Conservation (phyloP, 2,113 vertebrate genomes). For the Macrotis lagotis region DNA sequence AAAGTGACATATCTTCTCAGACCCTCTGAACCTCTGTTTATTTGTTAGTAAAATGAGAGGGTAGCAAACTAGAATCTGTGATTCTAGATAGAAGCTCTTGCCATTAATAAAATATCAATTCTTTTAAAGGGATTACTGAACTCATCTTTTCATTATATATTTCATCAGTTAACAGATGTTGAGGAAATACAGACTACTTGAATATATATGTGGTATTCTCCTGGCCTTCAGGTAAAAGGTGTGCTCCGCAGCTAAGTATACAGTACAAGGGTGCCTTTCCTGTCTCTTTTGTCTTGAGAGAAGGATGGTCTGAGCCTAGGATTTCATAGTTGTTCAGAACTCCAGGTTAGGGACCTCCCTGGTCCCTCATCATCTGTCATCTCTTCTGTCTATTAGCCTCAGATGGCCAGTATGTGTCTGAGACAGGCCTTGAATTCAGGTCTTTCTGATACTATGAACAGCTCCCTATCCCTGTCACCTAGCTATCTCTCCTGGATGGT, state of each 20-base stretch:
- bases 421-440: neutral
- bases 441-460: too few species aligned
- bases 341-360: too few species aligned
- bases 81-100: neutral
- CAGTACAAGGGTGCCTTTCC: neutral
- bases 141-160: neutral
- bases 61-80: neutral
- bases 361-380: too few species aligned
- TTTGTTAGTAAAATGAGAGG: neutral
- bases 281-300: neutral
- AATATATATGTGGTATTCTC: too few species aligned
- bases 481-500: too few species aligned
- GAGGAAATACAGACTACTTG: neutral
- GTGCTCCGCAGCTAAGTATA: too few species aligned
- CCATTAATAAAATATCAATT: neutral
- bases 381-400: too few species aligned
- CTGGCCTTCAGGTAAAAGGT: neutral
- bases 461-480: neutral
- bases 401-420: neutral
- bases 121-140: neutral
- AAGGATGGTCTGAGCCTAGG: neutral
- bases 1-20: neutral
- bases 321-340: neutral
- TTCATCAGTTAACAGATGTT: neutral
- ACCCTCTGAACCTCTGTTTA: neutral